A percentile compares a stretch with the other conserved stretches of the same genome.
Conservation (phyloP, 2,888 invertebrate genomes). For the Leucozona laternaria region DNA sequence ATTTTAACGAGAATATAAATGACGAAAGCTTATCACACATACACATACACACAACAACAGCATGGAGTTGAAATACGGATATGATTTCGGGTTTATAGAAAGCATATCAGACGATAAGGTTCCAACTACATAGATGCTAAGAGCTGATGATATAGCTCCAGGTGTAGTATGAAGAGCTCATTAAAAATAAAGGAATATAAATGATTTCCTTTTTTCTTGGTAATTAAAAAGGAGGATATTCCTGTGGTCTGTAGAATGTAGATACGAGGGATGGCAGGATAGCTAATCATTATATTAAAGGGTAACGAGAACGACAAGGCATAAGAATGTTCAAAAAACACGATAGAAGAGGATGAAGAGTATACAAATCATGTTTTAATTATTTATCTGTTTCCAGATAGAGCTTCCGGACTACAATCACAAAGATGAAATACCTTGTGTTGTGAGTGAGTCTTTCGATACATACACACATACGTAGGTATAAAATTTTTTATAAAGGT, state of each 20-base stretch:
- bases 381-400: constrained; percentile 39
- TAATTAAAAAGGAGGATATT: constrained; percentile 62
- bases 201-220: constrained; percentile 64
- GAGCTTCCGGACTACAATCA: constrained; percentile 7
- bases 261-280: constrained; percentile 17
- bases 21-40: constrained; percentile 53
- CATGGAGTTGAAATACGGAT: constrained; percentile 1
- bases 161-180: constrained; percentile 56
- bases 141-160: constrained; percentile 32
- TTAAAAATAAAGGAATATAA: constrained; percentile 69
- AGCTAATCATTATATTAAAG: constrained; percentile 34
- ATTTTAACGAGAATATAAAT: constrained; percentile 39
- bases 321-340: constrained; percentile 17
- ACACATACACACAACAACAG: neutral
- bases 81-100: constrained; percentile 6
- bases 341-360: constrained; percentile 18
- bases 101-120: constrained; percentile 34
- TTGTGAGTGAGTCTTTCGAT: too few species aligned
- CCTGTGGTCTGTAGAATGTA: constrained; percentile 16
- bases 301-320: neutral
- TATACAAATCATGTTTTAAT: constrained; percentile 48
- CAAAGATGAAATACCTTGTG: neutral
- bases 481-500: neutral
- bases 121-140: constrained; percentile 2
- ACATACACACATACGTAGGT: too few species aligned